Evolutionary conservation across 2,113 vertebrate species (phyloP).

Genomic region (Neopipo cinnamomea): DNA sequence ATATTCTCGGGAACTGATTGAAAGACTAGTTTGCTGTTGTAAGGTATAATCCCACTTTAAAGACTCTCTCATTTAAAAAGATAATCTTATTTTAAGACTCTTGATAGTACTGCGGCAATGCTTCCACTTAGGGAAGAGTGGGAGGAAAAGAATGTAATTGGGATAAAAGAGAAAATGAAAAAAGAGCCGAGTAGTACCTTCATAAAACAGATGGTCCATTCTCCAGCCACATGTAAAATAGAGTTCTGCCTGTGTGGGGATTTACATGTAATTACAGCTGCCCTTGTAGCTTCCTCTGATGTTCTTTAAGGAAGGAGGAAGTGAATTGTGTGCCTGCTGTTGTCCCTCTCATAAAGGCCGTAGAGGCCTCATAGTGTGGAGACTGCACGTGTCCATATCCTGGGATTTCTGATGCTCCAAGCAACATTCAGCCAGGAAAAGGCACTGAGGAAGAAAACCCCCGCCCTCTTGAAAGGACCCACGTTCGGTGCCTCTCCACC

Average conservation of each 20-base stretch:
- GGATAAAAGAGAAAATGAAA: neutral
- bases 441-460: neutral
- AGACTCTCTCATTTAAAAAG: conserved; percentile 24
- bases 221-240: neutral
- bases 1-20: neutral
- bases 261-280: conserved; percentile 36
- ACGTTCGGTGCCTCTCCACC: neutral
- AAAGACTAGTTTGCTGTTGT: neutral
- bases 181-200: neutral
- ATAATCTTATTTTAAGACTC: conserved; percentile 46
- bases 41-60: conserved; percentile 22
- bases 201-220: conserved; percentile 30
- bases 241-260: neutral
- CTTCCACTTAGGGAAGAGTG: neutral
- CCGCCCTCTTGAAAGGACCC: neutral
- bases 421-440: neutral
- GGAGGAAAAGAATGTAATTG: conserved; percentile 1
- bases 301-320: neutral
- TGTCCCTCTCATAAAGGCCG: neutral
- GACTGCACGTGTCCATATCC: accelerated
- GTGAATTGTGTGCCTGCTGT: accelerated
- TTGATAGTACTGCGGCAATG: neutral
- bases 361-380: accelerated
- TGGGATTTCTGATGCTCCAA: neutral
- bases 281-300: neutral